A percentile compares a stretch with the other conserved stretches of the same genome.
Evolutionary conservation across 92 coral and sea anemone species (phyloP).

Genomic region (Heteractis magnifica): DNA sequence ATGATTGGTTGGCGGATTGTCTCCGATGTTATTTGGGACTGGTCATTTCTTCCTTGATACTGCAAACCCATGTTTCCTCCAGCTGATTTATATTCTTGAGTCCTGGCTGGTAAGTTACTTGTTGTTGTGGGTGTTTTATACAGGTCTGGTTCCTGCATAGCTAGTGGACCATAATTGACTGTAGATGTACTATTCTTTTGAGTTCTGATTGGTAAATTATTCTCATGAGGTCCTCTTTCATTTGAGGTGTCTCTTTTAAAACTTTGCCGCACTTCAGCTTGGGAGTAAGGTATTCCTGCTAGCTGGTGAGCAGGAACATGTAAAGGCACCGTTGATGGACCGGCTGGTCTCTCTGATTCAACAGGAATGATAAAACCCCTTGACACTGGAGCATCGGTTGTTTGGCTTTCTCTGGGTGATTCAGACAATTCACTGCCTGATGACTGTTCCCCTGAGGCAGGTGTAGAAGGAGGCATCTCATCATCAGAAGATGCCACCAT

Average conservation of each 20-base stretch:
- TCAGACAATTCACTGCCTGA: conserved; percentile 27
- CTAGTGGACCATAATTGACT: neutral
- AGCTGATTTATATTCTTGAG: neutral
- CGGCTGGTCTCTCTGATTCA: neutral
- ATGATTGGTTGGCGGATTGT: too few relatives aligned
- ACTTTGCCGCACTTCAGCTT: neutral
- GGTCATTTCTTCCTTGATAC: too few relatives aligned
- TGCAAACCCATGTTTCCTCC: too few relatives aligned
- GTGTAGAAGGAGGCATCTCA: conserved; percentile 19
- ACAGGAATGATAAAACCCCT: neutral
- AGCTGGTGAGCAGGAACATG: too few relatives aligned
- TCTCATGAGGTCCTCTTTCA: neutral
- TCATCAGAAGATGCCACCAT: conserved; percentile 24
- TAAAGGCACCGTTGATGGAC: neutral
- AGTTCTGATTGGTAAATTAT: neutral
- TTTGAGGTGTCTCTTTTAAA: neutral
- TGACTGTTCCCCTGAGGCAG: conserved; percentile 17
- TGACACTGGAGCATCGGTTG: neutral
- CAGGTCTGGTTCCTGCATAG: neutral
- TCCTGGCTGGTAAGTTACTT: neutral
- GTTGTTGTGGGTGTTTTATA: neutral
- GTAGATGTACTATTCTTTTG: neutral
- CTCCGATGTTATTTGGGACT: too few relatives aligned
- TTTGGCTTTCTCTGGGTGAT: neutral
- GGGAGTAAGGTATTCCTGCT: neutral